Conservation (phyloP, 1,140 invertebrate species). For the Mycetomoellerius zeteki region DNA sequence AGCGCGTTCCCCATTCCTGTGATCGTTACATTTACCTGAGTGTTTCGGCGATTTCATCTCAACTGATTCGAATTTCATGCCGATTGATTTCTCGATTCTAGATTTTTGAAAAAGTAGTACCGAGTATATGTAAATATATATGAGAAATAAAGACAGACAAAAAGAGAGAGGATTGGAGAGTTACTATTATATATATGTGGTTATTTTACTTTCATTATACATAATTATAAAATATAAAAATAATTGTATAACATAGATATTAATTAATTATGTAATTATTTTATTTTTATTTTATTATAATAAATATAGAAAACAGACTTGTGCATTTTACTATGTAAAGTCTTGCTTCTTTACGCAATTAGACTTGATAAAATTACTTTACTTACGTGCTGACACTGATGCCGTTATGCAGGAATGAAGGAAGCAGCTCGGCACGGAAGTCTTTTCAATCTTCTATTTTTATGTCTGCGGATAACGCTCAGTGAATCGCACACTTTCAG, state of each 20-base stretch:
- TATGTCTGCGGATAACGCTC: background rate
- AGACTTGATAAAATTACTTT: conserved; percentile 11
- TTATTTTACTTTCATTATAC: background rate
- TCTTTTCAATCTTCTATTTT: background rate
- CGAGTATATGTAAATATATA: background rate
- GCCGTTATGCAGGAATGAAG: background rate
- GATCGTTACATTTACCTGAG: background rate
- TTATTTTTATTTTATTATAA: background rate
- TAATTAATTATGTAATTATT: background rate
- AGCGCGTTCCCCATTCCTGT: background rate
- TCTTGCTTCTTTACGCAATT: background rate
- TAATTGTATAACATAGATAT: background rate
- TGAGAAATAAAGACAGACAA: background rate
- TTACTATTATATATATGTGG: background rate
- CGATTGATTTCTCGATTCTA: background rate
- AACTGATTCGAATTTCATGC: background rate
- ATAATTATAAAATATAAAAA: background rate
- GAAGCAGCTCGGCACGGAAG: background rate
- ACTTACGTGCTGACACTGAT: background rate
- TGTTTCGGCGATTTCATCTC: conserved; percentile 9
- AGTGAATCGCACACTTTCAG: background rate
- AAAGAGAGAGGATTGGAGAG: background rate
- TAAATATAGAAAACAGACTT: background rate
- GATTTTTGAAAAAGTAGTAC: background rate
- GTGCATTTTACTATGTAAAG: background rate